A percentile compares a stretch with the other conserved stretches of the same genome.
Evolutionary conservation across 2,888 invertebrate species (phyloP).

Genomic region (Teleiodes luculella): DNA sequence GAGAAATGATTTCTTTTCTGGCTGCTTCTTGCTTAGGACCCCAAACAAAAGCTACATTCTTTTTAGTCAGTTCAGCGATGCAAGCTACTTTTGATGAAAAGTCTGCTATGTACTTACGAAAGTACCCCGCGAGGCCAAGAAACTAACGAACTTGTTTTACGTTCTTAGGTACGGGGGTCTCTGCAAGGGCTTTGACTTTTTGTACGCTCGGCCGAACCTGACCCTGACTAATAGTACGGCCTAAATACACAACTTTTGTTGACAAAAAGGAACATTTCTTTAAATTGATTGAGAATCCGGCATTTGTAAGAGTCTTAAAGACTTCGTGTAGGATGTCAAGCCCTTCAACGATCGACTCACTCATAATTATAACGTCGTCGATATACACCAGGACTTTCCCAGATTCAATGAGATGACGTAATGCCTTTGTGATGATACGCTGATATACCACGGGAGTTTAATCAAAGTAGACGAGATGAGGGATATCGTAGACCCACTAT

Average conservation of each 20-base stretch:
- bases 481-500: conserved; percentile 25
- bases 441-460: conserved; percentile 11
- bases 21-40: conserved; percentile 16
- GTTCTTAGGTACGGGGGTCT: background rate
- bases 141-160: conserved; percentile 3
- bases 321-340: background rate
- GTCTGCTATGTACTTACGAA: conserved; percentile 8
- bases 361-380: conserved; percentile 1
- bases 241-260: background rate
- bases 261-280: background rate
- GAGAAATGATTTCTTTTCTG: conserved; percentile 18
- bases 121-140: conserved; percentile 6
- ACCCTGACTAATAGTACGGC: background rate
- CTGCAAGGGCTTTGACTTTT: background rate
- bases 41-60: conserved; percentile 8
- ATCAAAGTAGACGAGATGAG: conserved; percentile 21
- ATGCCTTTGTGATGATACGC: background rate
- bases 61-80: background rate
- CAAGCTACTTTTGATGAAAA: background rate
- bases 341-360: background rate
- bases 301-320: background rate
- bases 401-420: background rate
- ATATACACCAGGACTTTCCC: conserved; percentile 3
- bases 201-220: background rate
- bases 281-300: conserved; percentile 1